Conservation (phyloP, 2,797 vertebrate genomes). For the Distichodus sexfasciatus region DNA sequence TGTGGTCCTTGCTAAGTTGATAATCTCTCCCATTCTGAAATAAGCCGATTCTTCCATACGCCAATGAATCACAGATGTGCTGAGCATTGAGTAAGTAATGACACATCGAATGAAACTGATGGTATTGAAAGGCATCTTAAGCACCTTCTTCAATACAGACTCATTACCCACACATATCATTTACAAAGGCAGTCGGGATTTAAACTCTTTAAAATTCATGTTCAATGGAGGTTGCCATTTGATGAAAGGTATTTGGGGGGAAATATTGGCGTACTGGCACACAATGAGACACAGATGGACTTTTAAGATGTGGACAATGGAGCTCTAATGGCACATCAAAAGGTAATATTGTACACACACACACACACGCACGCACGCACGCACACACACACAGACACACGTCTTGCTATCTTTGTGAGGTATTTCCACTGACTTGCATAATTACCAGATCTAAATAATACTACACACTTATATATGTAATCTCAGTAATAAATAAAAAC, state of each 20-base stretch:
- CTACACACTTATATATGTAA: no score
- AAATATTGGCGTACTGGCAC: constrained; percentile 45
- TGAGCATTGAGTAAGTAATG: background rate
- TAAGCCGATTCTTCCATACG: constrained; percentile 5
- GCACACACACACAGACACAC: constrained; percentile 31
- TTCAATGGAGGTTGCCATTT: constrained; percentile 42
- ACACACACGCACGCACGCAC: constrained; percentile 30
- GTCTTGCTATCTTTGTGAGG: no score
- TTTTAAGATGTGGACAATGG: constrained; percentile 59
- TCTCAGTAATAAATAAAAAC: no score
- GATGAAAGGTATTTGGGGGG: constrained; percentile 56
- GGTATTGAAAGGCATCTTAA: constrained; percentile 26
- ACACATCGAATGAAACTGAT: background rate
- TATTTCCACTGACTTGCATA: no score
- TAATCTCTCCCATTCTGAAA: background rate
- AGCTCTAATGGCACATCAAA: constrained; percentile 66
- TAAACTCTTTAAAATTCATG: constrained; percentile 51
- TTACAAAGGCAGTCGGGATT: constrained; percentile 25
- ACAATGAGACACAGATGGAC: constrained; percentile 51
- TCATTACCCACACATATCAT: constrained; percentile 24
- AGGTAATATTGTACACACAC: constrained; percentile 35
- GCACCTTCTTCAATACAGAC: constrained; percentile 16
- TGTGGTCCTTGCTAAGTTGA: background rate
- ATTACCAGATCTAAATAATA: no score
- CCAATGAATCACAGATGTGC: background rate